Evolutionary conservation across 2,888 invertebrate genomes (phyloP).

Genomic region (Caenorhabditis wallacei): DNA sequence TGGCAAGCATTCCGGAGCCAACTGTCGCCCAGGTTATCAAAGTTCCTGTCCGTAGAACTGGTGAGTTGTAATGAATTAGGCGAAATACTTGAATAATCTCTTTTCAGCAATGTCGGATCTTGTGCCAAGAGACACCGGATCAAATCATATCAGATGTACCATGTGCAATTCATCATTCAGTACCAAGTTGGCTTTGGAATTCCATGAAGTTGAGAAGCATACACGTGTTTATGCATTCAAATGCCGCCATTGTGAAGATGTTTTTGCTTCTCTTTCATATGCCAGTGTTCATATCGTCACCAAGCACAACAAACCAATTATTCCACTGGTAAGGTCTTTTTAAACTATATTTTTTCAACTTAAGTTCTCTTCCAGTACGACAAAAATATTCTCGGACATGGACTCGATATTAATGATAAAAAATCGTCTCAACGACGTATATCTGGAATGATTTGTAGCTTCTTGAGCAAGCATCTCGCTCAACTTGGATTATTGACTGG

Average conservation of each 20-base stretch:
- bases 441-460: conserved; percentile 39
- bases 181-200: conserved; percentile 31
- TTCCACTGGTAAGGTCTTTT: conserved; percentile 19
- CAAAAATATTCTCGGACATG: background rate
- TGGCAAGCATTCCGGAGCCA: too few species aligned
- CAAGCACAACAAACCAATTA: conserved; percentile 14
- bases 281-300: background rate
- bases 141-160: conserved; percentile 10
- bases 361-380: background rate
- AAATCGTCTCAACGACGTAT: conserved; percentile 14
- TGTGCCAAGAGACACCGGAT: conserved; percentile 22
- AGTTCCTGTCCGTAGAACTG: too few species aligned
- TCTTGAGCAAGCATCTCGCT: conserved; percentile 10
- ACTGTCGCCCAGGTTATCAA: background rate
- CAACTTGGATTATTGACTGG: background rate
- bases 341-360: background rate
- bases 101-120: conserved; percentile 16
- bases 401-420: background rate
- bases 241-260: background rate
- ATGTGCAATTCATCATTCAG: conserved; percentile 13
- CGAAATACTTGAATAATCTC: background rate
- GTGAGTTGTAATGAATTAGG: background rate
- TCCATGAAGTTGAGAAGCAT: conserved; percentile 46
- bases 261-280: background rate
- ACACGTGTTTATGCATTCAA: conserved; percentile 9